These are phyloP conservation scores for Notothenia rossii DNA, from an alignment of 2,113 vertebrate genomes.

Conservation along the genomic window DNA sequence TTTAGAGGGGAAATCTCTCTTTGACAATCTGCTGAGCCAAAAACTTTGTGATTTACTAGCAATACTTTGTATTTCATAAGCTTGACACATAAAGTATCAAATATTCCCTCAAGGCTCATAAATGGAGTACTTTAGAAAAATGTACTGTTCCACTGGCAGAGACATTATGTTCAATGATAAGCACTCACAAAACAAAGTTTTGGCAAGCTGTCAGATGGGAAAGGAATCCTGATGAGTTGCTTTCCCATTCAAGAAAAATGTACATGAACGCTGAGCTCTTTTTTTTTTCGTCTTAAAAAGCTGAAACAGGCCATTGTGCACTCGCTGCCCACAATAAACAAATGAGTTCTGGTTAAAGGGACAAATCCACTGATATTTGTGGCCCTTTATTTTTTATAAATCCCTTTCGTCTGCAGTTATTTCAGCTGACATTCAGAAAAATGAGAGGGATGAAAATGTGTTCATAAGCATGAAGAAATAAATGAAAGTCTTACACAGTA, in stretches of 20 bases:
- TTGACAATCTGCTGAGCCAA: background rate
- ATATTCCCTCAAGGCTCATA: background rate
- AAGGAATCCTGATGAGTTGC: slow-evolving; percentile 44
- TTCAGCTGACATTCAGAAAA: slow-evolving; percentile 52
- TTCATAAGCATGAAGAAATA: slow-evolving; percentile 26
- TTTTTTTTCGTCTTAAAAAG: slow-evolving; percentile 26
- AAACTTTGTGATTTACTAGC: too few relatives aligned
- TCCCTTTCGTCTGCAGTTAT: slow-evolving; percentile 14
- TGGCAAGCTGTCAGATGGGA: background rate
- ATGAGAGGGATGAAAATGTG: slow-evolving; percentile 14
- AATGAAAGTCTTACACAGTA: slow-evolving; percentile 37
- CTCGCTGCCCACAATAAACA: slow-evolving; percentile 48
- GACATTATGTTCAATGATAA: slow-evolving; percentile 1
- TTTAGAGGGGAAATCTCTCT: background rate
- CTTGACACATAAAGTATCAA: too few relatives aligned
- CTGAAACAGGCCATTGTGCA: slow-evolving; percentile 51
- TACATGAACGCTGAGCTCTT: slow-evolving; percentile 39
- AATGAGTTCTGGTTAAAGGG: slow-evolving; percentile 50
- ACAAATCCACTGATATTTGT: slow-evolving; percentile 42
- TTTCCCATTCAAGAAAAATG: slow-evolving; percentile 51
- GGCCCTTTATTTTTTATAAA: slow-evolving; percentile 23
- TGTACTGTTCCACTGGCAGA: background rate
- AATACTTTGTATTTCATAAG: background rate
- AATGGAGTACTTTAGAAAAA: background rate
- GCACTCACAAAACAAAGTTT: slow-evolving; percentile 18